These are phyloP conservation scores for Heliconius melpomene DNA, from an alignment of 1,140 invertebrate species.

Conservation along the genomic window DNA sequence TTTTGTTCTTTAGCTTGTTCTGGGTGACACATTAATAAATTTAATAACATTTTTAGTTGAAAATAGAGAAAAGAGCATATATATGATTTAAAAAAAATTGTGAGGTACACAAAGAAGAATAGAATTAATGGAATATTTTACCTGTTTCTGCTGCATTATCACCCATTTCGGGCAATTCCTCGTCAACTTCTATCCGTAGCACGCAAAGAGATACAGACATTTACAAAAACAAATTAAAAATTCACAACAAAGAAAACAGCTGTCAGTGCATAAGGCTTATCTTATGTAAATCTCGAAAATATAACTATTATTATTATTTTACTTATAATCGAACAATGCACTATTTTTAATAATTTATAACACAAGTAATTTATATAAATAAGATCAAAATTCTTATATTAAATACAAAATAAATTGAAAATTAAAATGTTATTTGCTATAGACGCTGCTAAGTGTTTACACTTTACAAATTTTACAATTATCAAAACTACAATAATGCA, in stretches of 20 bases:
- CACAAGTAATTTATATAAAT: neutral
- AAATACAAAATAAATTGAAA: neutral
- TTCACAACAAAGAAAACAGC: conserved; percentile 24
- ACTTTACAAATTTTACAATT: neutral
- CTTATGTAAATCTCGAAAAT: neutral
- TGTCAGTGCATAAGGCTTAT: conserved; percentile 13
- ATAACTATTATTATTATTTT: neutral
- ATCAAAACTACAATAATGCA: neutral
- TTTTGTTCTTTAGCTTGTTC: conserved; percentile 71
- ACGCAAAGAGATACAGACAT: conserved; percentile 81
- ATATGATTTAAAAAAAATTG: too few relatives aligned
- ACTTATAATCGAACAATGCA: neutral
- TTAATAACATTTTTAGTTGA: neutral
- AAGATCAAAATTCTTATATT: neutral
- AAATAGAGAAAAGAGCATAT: neutral
- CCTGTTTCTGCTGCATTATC: conserved; percentile 61
- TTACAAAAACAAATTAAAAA: conserved; percentile 46
- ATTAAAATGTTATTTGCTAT: neutral
- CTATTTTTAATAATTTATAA: neutral
- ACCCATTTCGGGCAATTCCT: conserved; percentile 74
- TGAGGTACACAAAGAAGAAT: neutral
- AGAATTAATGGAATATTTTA: conserved; percentile 32
- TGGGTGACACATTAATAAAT: conserved; percentile 24
- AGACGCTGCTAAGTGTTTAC: conserved; percentile 4
- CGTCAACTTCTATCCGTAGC: conserved; percentile 77